Base-by-base conservation (phyloP, 2,797 vertebrate genomes). In the Scyliorhinus canicula region DNA sequence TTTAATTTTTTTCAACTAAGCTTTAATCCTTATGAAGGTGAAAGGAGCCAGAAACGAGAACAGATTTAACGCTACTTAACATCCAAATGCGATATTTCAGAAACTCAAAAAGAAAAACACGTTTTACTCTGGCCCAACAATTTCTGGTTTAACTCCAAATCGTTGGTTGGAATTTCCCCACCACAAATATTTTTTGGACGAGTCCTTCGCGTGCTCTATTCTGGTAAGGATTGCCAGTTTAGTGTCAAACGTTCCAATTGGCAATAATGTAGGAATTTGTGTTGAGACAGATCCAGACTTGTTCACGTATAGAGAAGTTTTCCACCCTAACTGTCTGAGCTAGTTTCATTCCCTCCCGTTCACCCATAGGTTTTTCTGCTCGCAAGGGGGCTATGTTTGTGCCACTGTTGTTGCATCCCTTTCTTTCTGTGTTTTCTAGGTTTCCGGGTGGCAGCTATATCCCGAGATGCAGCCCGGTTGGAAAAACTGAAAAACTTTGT, bases 391-490 rank as follows among this genome's bases (percentile, higher is more conserved):
- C 35, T 90, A n/a, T 6, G 0, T 90, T 90, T 35, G 35, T 60
- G 55, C 7, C 1, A 55, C 57, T 44, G 3, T 63, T 26, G 21
- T 65, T 91, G n/a, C 65, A 65, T 91, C 11, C 35, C 1, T 44
- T 9, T 60, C 35, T 16, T 57, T 65, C 28, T 9, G 60, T 63
- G 19, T 95, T 12, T 84, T 95, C 21, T 74, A 98, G 98, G 98
- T 95, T 98, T 98, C 96, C 98, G 96, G 95, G 98, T 98, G 0
- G 98, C 97, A 0, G 98, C 98, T 69, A 97, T 98, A 96, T 98
- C 98, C 95, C 97, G 98, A 95, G 98, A 98, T 95, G 95, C 85
- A 95, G 96, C 95, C 95, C 96, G 98, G 1, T 96, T 98, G 96
- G 98, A 98, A 95, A 97, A 95, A 88, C 97, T 98, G 88, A 96